Evolutionary conservation across 2,888 invertebrate species (phyloP).

Genomic region (Drosophila multiciliata): DNA sequence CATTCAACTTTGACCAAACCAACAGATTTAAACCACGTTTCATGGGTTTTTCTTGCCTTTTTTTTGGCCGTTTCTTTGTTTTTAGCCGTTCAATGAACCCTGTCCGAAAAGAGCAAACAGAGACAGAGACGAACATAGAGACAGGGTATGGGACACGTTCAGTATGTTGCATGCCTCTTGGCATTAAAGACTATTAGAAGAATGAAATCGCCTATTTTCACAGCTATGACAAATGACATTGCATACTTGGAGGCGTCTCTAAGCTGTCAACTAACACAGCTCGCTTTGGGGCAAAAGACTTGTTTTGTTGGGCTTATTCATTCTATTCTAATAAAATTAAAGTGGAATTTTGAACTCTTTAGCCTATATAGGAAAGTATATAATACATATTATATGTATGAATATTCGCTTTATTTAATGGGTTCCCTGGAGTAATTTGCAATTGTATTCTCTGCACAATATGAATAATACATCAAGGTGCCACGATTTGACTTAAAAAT

Average conservation of each 20-base stretch:
- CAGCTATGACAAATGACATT: conserved; percentile 13
- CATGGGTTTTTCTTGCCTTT: background rate
- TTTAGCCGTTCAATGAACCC: conserved; percentile 20
- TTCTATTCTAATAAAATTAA: conserved; percentile 37
- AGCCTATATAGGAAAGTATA: background rate
- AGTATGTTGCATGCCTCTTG: conserved; percentile 30
- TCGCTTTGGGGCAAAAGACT: background rate
- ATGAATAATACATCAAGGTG: too few relatives aligned
- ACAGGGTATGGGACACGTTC: conserved; percentile 5
- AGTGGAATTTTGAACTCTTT: conserved; percentile 37
- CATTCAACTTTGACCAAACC: conserved; percentile 33
- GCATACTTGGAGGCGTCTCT: conserved; percentile 13
- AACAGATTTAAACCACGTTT: conserved; percentile 2
- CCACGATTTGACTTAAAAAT: background rate
- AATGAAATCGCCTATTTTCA: conserved; percentile 6
- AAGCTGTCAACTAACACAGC: background rate
- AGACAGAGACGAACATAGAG: conserved; percentile 1
- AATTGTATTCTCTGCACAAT: background rate
- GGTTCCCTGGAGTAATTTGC: background rate
- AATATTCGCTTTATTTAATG: background rate
- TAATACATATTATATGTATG: background rate
- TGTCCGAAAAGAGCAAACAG: conserved; percentile 2
- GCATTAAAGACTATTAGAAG: conserved; percentile 20
- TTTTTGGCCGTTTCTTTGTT: background rate
- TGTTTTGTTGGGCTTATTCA: conserved; percentile 10